Conservation (phyloP, 2,797 vertebrate species). For the Philypnodon macrostomus region DNA sequence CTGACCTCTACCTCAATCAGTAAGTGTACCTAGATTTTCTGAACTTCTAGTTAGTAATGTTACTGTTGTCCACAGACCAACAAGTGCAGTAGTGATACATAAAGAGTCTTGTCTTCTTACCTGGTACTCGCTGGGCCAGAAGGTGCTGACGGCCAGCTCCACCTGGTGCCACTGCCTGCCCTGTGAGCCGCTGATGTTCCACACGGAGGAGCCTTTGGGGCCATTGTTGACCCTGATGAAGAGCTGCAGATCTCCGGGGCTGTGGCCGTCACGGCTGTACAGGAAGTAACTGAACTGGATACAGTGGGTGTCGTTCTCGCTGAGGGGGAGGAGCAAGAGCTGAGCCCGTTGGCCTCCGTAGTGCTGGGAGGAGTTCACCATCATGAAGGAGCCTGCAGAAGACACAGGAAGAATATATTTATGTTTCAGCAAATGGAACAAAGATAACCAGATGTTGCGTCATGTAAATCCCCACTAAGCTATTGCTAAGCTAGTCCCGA, state of each 20-base stretch:
- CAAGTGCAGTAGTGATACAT: too few species aligned
- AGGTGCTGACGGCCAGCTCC: constrained; percentile 92
- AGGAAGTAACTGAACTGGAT: constrained; percentile 98
- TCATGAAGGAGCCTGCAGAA: constrained; percentile 87
- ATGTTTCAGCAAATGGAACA: too few species aligned
- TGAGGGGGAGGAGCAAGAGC: constrained; percentile 86
- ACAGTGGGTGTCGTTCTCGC: constrained; percentile 96
- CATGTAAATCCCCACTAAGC: too few species aligned
- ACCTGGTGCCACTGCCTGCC: constrained; percentile 93
- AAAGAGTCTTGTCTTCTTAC: constrained; percentile 68
- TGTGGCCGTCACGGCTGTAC: constrained; percentile 89
- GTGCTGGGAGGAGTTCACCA: constrained; percentile 94
- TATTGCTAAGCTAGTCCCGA: too few species aligned
- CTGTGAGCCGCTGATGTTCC: constrained; percentile 88
- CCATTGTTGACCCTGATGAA: constrained; percentile 88
- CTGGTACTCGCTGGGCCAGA: constrained; percentile 98
- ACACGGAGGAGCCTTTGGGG: constrained; percentile 85
- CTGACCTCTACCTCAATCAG: too few species aligned
- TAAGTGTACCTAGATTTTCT: too few species aligned
- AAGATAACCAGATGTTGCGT: too few species aligned
- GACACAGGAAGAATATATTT: neutral
- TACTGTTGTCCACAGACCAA: too few species aligned
- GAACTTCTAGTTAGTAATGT: too few species aligned
- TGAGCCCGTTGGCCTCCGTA: constrained; percentile 83
- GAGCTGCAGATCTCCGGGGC: constrained; percentile 85